Evolutionary conservation across 2,888 invertebrate species (phyloP).

Genomic region (Gymnosoma rotundatum): DNA sequence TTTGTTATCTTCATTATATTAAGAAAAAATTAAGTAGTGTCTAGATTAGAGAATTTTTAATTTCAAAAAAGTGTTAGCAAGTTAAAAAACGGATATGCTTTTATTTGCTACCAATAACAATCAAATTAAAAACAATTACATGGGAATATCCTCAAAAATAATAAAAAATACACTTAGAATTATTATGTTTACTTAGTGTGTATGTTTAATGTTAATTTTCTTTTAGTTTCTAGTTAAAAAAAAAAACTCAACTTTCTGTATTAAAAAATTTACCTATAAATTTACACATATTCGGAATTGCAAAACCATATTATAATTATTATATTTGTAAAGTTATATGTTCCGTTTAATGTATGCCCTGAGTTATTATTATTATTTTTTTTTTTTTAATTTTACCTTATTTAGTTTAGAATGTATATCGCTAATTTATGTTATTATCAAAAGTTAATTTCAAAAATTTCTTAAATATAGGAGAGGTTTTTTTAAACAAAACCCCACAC

Average conservation of each 20-base stretch:
- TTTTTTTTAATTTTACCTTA: conserved; percentile 5
- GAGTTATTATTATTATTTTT: conserved; percentile 42
- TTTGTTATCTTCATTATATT: too few species aligned
- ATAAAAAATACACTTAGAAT: conserved; percentile 54
- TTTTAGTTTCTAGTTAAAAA: conserved; percentile 50
- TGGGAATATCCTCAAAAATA: conserved; percentile 36
- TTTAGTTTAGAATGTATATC: conserved; percentile 41
- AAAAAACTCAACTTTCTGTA: background rate
- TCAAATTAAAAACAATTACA: conserved; percentile 3
- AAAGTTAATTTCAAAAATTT: conserved; percentile 41
- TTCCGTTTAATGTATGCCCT: conserved; percentile 52
- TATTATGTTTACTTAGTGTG: conserved; percentile 48
- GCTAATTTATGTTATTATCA: conserved; percentile 50
- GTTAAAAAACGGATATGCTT: conserved; percentile 43
- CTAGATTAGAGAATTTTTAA: too few species aligned
- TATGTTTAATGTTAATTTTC: conserved; percentile 53
- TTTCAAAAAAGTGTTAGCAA: background rate
- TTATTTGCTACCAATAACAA: conserved; percentile 54
- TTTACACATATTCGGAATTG: conserved; percentile 43
- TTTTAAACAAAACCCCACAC: conserved; percentile 34
- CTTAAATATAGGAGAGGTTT: conserved; percentile 2
- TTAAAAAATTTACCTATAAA: conserved; percentile 40
- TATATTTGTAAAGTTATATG: conserved; percentile 34
- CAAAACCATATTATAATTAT: conserved; percentile 30
- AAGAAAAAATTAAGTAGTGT: too few species aligned